Base-by-base conservation (phyloP, 2,888 invertebrate species). In the Lutraria lutraria region DNA sequence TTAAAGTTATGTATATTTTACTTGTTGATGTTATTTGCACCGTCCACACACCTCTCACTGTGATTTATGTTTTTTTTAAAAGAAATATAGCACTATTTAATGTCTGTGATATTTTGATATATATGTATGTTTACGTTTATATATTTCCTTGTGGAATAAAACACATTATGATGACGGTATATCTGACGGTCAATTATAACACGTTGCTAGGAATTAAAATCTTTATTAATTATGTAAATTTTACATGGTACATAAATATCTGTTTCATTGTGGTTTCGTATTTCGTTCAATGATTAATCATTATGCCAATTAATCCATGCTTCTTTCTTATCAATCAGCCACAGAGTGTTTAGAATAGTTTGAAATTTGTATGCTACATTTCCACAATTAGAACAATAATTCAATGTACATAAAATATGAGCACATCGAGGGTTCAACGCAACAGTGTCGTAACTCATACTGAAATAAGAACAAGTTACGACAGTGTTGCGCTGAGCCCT, bases 11-110 rank as follows among this genome's bases (percentile, higher is more conserved):
- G 25, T 25, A 68, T 68, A 68, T 68, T 68, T 68, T 25, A 25
- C n/a, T 68, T 68, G 63, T 68, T 68, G 8, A 68, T 68, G 63
- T 68, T 13, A 16, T 34, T 25, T 76, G 76, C 31, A 16, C 76
- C 76, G 34, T 76, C 76, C 76, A 34, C 31, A 31, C 76, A 76
- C 76, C 34, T 16, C 31, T 31, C 76, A 76, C 76, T 76, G 76
- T 76, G 76, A 76, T 76, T 76, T 56, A 19, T 19, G 56, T 56
- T 56, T 56, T 56, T 19, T 1, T 76, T 34, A 19, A 31, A 76
- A 16, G n/a, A 63, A 25, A 34, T 76, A 19, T 76, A 76, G 76
- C 76, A 76, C 76, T 76, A 56, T 56, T 31, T 19, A 31, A 16
- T 76, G 34, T 34, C 76, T 76, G 76, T 76, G 76, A 76, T 76